These are phyloP conservation scores for Heterochromis multidens DNA, from an alignment of 2,113 vertebrate species.

Conservation along the genomic window DNA sequence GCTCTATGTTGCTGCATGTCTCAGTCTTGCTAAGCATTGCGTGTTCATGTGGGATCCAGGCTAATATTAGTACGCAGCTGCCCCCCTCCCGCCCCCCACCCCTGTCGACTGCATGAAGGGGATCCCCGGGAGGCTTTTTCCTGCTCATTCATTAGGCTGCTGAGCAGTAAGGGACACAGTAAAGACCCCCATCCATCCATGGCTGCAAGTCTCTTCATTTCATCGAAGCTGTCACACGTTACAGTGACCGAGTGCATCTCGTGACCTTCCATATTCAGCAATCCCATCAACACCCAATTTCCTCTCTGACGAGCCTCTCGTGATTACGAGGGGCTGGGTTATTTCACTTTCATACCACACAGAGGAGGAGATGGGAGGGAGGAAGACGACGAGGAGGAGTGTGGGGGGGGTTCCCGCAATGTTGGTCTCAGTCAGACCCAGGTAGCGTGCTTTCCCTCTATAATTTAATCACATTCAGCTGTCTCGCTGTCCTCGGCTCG, in stretches of 20 bases:
- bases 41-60: slow-evolving; percentile 15
- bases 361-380: background rate
- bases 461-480: slow-evolving; percentile 78
- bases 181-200: background rate
- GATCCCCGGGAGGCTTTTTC: slow-evolving; percentile 58
- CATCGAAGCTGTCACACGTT: background rate
- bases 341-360: slow-evolving; percentile 22
- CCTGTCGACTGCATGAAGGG: slow-evolving; percentile 29
- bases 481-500: slow-evolving; percentile 64
- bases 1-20: background rate
- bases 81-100: background rate
- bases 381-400: background rate
- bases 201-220: background rate
- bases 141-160: slow-evolving; percentile 61
- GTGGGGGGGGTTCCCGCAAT: slow-evolving; percentile 52
- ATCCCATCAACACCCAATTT: slow-evolving; percentile 47
- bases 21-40: slow-evolving; percentile 19
- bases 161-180: slow-evolving; percentile 14
- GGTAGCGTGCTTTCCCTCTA: slow-evolving; percentile 72
- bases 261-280: slow-evolving; percentile 48
- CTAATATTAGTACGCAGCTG: slow-evolving; percentile 41
- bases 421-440: slow-evolving; percentile 62
- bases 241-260: slow-evolving; percentile 7
- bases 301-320: slow-evolving; percentile 46
- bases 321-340: slow-evolving; percentile 43